Percentiles rank a stretch among this genome's conserved stretches.
Evolutionary conservation across 2,797 vertebrate genomes (phyloP).

Genomic region (Podargus strigoides): DNA sequence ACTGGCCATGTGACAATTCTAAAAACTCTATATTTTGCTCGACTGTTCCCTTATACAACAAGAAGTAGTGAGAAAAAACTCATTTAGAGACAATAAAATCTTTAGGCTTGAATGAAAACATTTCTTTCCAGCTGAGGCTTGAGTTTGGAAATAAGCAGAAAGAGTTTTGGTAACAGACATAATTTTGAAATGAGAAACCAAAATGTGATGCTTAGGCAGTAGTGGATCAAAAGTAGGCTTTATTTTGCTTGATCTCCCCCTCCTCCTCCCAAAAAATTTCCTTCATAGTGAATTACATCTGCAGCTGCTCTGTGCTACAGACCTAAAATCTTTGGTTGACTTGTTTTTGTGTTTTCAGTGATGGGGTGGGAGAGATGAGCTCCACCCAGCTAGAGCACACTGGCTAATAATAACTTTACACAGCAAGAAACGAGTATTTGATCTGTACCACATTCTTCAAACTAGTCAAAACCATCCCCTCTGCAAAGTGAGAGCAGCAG

Average conservation of each 20-base stretch:
- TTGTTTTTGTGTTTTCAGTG: background rate
- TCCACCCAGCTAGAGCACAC: background rate
- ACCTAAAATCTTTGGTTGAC: background rate
- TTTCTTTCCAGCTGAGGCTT: background rate
- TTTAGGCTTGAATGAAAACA: background rate
- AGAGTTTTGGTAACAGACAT: background rate
- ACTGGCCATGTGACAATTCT: background rate
- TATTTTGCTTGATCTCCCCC: background rate
- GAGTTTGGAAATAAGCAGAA: background rate
- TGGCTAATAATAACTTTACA: background rate
- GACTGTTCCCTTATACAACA: background rate
- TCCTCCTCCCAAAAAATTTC: background rate
- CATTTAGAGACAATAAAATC: background rate
- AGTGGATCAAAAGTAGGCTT: background rate
- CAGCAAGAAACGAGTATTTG: rapidly evolving
- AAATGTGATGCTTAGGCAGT: background rate
- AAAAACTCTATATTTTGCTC: background rate
- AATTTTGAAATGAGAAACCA: background rate
- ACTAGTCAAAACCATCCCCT: background rate
- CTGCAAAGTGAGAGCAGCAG: background rate
- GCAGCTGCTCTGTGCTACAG: background rate
- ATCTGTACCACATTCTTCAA: background rate
- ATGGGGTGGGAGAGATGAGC: background rate
- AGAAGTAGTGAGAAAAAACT: background rate
- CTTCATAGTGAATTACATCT: background rate